Evolutionary conservation across 37 sponge, comb jelly and placozoan species (phyloP).

Genomic region (Beroe ovata): DNA sequence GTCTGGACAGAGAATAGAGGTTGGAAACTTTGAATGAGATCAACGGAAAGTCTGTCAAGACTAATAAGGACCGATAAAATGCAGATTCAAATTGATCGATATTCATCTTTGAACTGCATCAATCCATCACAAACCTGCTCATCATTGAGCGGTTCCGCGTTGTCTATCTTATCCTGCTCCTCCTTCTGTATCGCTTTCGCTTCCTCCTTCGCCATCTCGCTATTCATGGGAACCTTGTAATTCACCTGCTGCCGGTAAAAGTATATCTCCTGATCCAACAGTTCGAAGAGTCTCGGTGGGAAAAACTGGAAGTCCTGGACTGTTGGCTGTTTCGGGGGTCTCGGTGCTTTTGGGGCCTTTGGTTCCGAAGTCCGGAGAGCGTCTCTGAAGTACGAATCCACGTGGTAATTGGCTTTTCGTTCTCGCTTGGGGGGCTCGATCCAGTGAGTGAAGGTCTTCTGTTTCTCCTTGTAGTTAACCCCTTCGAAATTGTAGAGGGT

Average conservation of each 20-base stretch:
- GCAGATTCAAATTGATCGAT: too few relatives aligned
- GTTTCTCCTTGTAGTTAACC: slow-evolving; percentile 68
- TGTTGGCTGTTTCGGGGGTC: slow-evolving; percentile 96
- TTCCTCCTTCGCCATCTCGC: slow-evolving; percentile 86
- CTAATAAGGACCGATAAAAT: too few relatives aligned
- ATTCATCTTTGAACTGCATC: too few relatives aligned
- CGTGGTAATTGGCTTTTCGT: slow-evolving; percentile 95
- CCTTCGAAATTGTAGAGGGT: slow-evolving; percentile 91
- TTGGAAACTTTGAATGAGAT: background rate
- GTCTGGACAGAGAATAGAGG: background rate
- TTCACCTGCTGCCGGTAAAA: slow-evolving; percentile 71
- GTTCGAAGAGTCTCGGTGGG: slow-evolving; percentile 91
- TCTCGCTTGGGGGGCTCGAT: slow-evolving; percentile 98
- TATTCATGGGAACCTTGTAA: slow-evolving; percentile 79
- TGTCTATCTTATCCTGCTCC: slow-evolving; percentile 93
- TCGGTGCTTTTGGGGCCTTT: slow-evolving; percentile 93
- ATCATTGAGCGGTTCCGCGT: slow-evolving; percentile 85
- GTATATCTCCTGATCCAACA: slow-evolving; percentile 95
- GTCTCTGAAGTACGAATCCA: slow-evolving; percentile 95
- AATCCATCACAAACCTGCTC: too few relatives aligned
- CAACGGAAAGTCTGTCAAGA: too few relatives aligned
- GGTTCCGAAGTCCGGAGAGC: slow-evolving; percentile 93
- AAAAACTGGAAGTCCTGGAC: slow-evolving; percentile 99
- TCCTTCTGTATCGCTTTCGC: slow-evolving; percentile 70
- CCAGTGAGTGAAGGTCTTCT: slow-evolving; percentile 77